phyloP scores from a whole-genome alignment of 2,888 invertebrate species.

The Cataglyphis rosenhaueri region DNA sequence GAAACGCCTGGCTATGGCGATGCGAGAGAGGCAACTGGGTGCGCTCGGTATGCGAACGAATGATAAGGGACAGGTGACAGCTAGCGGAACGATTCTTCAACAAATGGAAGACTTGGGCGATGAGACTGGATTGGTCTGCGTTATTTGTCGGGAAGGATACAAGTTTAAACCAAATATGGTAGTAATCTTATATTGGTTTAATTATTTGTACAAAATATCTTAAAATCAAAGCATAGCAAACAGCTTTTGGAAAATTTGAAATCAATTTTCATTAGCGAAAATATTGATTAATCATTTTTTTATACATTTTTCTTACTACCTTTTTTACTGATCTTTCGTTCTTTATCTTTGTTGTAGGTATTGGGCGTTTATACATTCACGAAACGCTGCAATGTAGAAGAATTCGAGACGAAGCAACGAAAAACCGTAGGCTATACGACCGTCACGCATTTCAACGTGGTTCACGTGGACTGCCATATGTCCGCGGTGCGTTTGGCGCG shows the following conservation, averaged over 20 bases:
- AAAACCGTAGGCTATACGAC: conserved; percentile 96
- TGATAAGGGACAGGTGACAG: conserved; percentile 98
- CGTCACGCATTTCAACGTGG: conserved; percentile 99
- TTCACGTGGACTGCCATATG: conserved; percentile 99
- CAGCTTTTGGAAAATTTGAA: not conserved
- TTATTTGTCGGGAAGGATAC: conserved; percentile 99
- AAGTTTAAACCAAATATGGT: conserved; percentile 97
- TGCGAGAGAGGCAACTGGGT: conserved; percentile 97
- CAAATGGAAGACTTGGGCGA: conserved; percentile 98
- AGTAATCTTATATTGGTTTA: conserved; percentile 24
- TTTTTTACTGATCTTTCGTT: not conserved
- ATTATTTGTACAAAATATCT: not conserved
- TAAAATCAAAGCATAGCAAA: not conserved
- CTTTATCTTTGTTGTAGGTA: conserved; percentile 86
- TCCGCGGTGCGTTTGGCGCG: conserved; percentile 93
- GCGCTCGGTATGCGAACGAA: conserved; percentile 98
- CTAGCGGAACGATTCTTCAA: conserved; percentile 95
- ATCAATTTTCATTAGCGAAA: not conserved
- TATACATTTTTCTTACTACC: conserved; percentile 17
- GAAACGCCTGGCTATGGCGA: conserved; percentile 99
- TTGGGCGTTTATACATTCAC: conserved; percentile 99
- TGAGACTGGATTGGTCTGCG: conserved; percentile 98
- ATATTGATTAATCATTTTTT: conserved; percentile 5
- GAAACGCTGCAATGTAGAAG: conserved; percentile 97
- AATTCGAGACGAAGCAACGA: conserved; percentile 95